Evolutionary conservation across 2,888 invertebrate species (phyloP), one percentile per base, ranked within the genome.

Genomic region (Agrotis segetum): DNA sequence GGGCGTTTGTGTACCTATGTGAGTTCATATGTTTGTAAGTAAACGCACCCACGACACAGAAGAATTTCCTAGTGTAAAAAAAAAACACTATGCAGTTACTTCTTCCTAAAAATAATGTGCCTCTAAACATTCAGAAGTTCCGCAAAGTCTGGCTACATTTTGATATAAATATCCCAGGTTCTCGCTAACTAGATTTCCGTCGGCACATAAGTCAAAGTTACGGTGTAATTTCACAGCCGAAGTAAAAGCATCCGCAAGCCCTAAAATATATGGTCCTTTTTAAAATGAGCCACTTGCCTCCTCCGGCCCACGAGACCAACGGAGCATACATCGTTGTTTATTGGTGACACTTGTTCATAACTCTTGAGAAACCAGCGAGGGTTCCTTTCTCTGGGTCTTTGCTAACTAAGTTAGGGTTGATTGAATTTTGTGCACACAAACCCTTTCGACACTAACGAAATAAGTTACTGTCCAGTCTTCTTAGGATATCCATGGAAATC

Each of bases 211-310:
- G 46, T 75, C 62, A 60, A 63, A 75, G 81, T 76, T 63, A 80
- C 55, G 21, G 75, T 60, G 62, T 68, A 68, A 80, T 75, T 80
- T 80, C 46, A 67, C 62, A 77, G 76, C 62, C 49, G 61, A 75
- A 80, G 76, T 73, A 63, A 77, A 71, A 52, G 44, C 74, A 63
- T 13, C 21, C 58, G 3, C 58, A 59, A 73, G 17, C 52, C 34
- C 44, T 52, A n/a, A 64, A 75, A 79, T 61, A 72, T 49, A 75
- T 74, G 64, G 74, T 61, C 61, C 74, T 50, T 19, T 40, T 78
- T 50, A 74, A 78, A 72, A 61, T 74, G 78, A 78, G 62, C 73
- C 34, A 61, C 73, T 74, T 78, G 61, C 55, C 55, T 71, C 19
- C 72, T 56, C 14, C 34, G 62, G 44, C 40, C 73, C 55, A 61